Base-by-base conservation (phyloP, 2,888 invertebrate genomes). In the Andrena praecox region DNA sequence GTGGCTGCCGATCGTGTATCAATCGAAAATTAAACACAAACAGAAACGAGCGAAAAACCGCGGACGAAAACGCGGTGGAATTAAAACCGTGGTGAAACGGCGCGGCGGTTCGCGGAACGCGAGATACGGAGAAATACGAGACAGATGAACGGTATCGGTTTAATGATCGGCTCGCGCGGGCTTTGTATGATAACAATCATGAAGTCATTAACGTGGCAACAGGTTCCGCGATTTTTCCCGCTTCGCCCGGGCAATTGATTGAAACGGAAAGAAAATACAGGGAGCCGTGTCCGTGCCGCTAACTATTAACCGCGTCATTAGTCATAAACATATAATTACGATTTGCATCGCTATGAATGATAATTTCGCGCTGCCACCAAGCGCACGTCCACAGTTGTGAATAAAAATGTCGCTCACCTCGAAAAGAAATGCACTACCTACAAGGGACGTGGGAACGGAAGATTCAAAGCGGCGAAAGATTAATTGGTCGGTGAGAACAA, bases 181-280 rank as follows among this genome's bases (percentile, higher is more conserved):
- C 78, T 71, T 79, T 70, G 77, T 27, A 52, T 54, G 82, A 80
- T 86, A 85, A 85, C 85, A 87, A 87, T 87, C 85, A 80, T 79
- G 52, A 77, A 86, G 85, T 87, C 87, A 87, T 87, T 87, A 87
- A 74, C 74, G 67, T 77, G 73, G 78, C 80, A 88, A 88, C 88
- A 88, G 88, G 88, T 88, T 88, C 80, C 81, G 71, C 77, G 72
- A 80, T 85, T 82, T 88, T 74, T 24, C 64, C 54, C 59, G 56
- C 29, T 56, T 71, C 56, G 35, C 50, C 59, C 54, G 56, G 85
- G 82, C 86, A 84, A 88, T 87, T 82, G 86, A 88, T 88, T 80
- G 84, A 77, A 80, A 82, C 75, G 73, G 77, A 81, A 85, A 84
- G 87, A 85, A 85, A 87, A 88, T 84, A 87, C 87, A 72, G 74